Evolutionary conservation across 2,888 invertebrate species (phyloP).

Genomic region (Cheilosia soror): DNA sequence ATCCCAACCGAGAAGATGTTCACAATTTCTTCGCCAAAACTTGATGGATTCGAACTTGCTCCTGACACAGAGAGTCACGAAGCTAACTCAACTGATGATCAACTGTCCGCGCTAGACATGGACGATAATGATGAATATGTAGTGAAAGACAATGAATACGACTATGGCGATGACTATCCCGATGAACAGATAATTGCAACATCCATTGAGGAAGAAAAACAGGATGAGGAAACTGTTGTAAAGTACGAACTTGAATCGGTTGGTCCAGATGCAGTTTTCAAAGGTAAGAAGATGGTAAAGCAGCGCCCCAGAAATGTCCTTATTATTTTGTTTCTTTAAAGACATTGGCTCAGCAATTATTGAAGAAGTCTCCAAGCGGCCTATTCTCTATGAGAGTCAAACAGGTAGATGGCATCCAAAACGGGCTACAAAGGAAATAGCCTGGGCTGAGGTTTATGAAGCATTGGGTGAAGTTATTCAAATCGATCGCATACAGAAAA

Average conservation of each 20-base stretch:
- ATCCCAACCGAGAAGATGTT: constrained; percentile 67
- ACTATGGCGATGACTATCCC: constrained; percentile 8
- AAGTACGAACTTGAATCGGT: constrained; percentile 31
- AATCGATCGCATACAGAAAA: constrained; percentile 71
- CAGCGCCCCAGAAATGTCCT: neutral
- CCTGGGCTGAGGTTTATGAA: constrained; percentile 72
- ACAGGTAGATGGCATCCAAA: constrained; percentile 22
- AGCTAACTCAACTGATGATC: constrained; percentile 42
- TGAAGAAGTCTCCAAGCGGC: constrained; percentile 69
- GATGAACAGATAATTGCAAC: constrained; percentile 26
- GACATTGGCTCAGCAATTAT: constrained; percentile 72
- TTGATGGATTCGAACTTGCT: constrained; percentile 36
- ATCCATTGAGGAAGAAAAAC: neutral
- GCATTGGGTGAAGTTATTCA: constrained; percentile 55
- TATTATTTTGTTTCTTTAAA: neutral
- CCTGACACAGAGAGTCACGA: constrained; percentile 19
- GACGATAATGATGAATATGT: constrained; percentile 43
- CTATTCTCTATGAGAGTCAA: constrained; percentile 61
- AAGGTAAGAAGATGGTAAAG: constrained; percentile 1
- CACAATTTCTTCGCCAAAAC: constrained; percentile 23
- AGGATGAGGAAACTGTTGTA: neutral
- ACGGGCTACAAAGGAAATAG: constrained; percentile 34
- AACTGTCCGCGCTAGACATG: constrained; percentile 28
- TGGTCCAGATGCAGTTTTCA: neutral
- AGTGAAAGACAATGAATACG: constrained; percentile 30